Conservation (phyloP, 2,113 vertebrate species). For the Tinamus guttatus region DNA sequence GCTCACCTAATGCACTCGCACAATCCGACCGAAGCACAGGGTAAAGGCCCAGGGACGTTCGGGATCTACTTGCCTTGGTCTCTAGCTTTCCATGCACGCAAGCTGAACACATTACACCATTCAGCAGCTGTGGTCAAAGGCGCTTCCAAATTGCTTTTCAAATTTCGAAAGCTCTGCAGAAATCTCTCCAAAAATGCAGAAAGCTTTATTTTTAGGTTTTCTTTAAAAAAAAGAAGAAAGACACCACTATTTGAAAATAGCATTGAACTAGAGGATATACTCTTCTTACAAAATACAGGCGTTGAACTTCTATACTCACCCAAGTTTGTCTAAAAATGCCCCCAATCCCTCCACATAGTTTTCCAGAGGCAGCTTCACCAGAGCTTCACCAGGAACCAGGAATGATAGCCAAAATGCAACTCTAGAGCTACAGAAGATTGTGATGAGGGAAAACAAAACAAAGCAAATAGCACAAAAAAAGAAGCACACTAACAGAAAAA, state of each 20-base stretch:
- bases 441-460: background rate
- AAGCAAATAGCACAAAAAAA: no score
- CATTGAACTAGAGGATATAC: background rate
- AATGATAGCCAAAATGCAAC: background rate
- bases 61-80: background rate
- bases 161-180: background rate
- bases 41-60: accelerated
- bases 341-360: accelerated
- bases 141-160: background rate
- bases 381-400: background rate
- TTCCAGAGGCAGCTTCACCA: background rate
- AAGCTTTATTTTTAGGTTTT: background rate
- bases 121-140: background rate
- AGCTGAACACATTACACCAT: background rate
- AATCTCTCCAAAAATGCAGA: background rate
- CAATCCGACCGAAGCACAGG: accelerated
- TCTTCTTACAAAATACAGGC: background rate
- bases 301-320: background rate
- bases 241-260: background rate
- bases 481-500: background rate
- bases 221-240: background rate
- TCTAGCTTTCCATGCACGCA: accelerated
- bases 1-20: accelerated
- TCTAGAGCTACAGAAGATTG: background rate
- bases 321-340: background rate